Percentiles rank a stretch among this genome's conserved stretches.
Conservation (phyloP, 2,888 invertebrate genomes). For the Xestoiulus laeticollis region DNA sequence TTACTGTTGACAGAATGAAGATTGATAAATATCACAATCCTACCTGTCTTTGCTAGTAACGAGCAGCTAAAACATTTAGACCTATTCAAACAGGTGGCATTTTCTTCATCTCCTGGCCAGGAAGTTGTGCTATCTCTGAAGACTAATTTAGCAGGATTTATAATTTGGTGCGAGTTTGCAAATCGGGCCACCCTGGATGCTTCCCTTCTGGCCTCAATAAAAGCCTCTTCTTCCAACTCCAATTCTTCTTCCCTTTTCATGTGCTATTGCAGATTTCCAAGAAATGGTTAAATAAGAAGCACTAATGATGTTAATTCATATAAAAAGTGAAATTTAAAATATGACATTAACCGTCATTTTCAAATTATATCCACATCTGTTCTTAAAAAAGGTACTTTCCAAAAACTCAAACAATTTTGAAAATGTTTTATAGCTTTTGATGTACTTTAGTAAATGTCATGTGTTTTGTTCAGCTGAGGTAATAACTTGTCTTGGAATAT, state of each 20-base stretch:
- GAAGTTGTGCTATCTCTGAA: slow-evolving; percentile 53
- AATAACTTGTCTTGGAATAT: neutral
- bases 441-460: neutral
- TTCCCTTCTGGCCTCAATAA: slow-evolving; percentile 57
- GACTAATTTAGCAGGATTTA: slow-evolving; percentile 58
- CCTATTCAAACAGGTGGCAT: slow-evolving; percentile 21
- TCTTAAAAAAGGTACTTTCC: too few relatives aligned
- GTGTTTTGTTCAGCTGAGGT: too few relatives aligned
- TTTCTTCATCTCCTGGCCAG: slow-evolving; percentile 49
- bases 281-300: neutral
- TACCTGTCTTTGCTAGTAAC: neutral
- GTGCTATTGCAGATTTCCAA: slow-evolving; percentile 43
- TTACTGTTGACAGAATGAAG: neutral
- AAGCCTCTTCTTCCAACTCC: slow-evolving; percentile 58
- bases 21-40: neutral
- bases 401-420: neutral
- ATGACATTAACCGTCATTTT: too few relatives aligned
- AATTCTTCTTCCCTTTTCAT: slow-evolving; percentile 57
- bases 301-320: neutral
- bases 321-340: neutral
- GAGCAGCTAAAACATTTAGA: neutral
- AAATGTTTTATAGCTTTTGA: neutral
- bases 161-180: slow-evolving; percentile 57
- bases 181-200: slow-evolving; percentile 57
- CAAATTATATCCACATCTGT: too few relatives aligned